Evolutionary conservation across 1,140 invertebrate genomes (phyloP), one percentile per base, ranked within the genome.

Genomic region (Geopemphigus sp.): DNA sequence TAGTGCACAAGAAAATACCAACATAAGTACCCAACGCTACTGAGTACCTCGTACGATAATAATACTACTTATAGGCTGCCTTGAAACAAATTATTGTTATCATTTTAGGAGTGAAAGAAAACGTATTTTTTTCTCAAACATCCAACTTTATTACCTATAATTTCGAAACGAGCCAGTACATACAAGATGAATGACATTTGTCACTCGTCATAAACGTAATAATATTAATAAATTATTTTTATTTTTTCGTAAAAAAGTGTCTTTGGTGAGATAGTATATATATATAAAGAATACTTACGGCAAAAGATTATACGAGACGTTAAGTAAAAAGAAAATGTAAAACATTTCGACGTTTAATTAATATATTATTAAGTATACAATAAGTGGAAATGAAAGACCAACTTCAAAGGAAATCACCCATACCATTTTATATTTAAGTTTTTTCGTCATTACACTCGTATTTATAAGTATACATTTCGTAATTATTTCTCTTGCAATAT

Each of bases 31-130:
- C n/a, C n/a, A n/a, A 1, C n/a, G 19, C 12, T 64, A 0, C 63
- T 45, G 29, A 63, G 29, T 19, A 32, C 32, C 32, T 39, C 19
- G 29, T 47, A 15, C 26, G 19, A 22, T 63, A 32, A 63, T 22
- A 66, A 66, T 66, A 39, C 19, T 66, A 11, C 32, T 22, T 66
- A 22, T 6, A 22, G 32, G 32, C 22, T n/a, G n/a, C n/a, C n/a
- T 66, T 39, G 29, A 64, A 63, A 39, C 10, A 45, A 66, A 66
- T 66, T 66, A 22, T n/a, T 5, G 22, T 66, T 15, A 66, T 32
- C 26, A 11, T 64, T 64, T n/a, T 64, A 3, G 8, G 8, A 64
- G 19, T 10, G 29, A 39, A 64, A 64, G 17, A 32, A 39, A n/a
- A 64, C n/a, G 0, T 17, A 39, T 39, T 32, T 32, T 54, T 19